Base-by-base conservation (phyloP, 1,140 invertebrate species). In the Papilio dardanus region DNA sequence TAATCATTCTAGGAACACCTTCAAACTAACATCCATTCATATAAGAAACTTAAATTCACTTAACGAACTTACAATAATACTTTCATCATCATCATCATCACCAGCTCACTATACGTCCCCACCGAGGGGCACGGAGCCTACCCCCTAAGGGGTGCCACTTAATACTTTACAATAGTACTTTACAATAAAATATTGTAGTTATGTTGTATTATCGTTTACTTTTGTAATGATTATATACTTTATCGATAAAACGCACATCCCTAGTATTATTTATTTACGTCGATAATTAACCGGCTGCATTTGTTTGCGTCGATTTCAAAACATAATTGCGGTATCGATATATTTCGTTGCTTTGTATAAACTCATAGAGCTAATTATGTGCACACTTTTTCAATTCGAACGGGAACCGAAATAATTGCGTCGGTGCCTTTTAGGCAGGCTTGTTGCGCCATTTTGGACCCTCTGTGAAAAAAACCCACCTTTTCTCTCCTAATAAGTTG, bases 291-390 rank as follows among this genome's bases (percentile, higher is more conserved):
- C 80, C 83, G 76, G 74, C 46, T 80, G 80, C 83, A 85, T 88
- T 88, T 86, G 88, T 85, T 90, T 87, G 83, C 58, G 78, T 86
- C 83, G 83, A 88, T 83, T 86, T 83, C 82, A 83, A 81, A 81
- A 84, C 75, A 90, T 89, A 90, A 92, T 92, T 89, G 86, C 83
- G 78, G 87, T 78, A 81, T 84, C 77, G 77, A 85, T 86, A 81
- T 76, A 78, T 86, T 83, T 78, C 67, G 81, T 83, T 81, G 83
- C 81, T 88, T 88, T 91, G 85, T 89, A 83, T 92, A 88, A 89
- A 88, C 84, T 91, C 85, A 88, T 92, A 87, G 89, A 88, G 8
- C 86, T 91, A 91, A 92, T 91, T 90, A 89, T 87, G 77, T 83
- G 81, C 82, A 80, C 78, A 77, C 76, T 87, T 88, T 91, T 88